These are phyloP conservation scores for Hyperopisus bebe DNA, from an alignment of 2,113 vertebrate species.

Conservation along the genomic window DNA sequence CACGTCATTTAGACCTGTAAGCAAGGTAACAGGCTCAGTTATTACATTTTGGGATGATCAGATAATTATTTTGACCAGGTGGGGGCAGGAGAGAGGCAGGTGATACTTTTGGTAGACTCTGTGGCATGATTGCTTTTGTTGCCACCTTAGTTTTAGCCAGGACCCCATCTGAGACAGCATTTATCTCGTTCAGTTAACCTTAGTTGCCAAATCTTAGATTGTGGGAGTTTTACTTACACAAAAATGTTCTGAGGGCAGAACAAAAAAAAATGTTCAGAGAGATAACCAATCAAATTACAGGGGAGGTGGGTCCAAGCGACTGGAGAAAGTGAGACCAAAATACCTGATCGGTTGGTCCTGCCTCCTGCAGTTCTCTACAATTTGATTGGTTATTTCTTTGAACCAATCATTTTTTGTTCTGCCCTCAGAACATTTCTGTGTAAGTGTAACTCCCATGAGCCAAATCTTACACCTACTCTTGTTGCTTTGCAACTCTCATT, in stretches of 20 bases:
- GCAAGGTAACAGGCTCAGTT: background rate
- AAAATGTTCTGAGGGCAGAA: no score
- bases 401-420: no score
- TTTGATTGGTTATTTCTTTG: no score
- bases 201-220: background rate
- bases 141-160: background rate
- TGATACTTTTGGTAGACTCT: background rate
- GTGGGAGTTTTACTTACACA: no score
- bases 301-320: no score
- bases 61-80: background rate
- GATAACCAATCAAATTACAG: no score
- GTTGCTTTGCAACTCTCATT: background rate
- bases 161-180: slow-evolving; percentile 16
- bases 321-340: no score
- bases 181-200: background rate
- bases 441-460: background rate
- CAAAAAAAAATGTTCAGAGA: no score
- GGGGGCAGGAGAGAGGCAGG: slow-evolving; percentile 3
- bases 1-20: background rate
- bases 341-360: no score
- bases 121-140: slow-evolving; percentile 26
- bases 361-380: no score
- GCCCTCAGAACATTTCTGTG: no score
- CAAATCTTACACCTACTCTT: background rate
- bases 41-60: slow-evolving; percentile 8